Conservation (phyloP, 2,797 vertebrate species). For the Poeciliopsis gracilis region DNA sequence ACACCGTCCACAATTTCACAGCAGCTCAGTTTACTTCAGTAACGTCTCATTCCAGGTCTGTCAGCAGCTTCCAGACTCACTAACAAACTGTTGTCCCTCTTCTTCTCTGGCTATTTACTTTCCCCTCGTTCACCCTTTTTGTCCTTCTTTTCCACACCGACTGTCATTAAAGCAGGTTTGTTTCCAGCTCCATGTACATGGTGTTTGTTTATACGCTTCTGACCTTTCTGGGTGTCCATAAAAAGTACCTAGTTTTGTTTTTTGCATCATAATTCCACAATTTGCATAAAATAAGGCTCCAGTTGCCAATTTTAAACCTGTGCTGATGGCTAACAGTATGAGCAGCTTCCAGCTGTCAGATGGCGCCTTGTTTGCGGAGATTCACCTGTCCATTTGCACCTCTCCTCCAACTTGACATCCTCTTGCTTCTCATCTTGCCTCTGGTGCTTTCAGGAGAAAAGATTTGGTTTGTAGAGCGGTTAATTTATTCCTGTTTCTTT, state of each 20-base stretch:
- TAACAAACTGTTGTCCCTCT: constrained; percentile 38
- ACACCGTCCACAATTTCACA: constrained; percentile 56
- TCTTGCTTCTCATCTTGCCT: constrained; percentile 34
- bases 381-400: constrained; percentile 59
- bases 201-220: constrained; percentile 12
- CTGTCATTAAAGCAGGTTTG: constrained; percentile 12
- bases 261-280: constrained; percentile 23
- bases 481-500: constrained; percentile 74
- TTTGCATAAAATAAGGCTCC: constrained; percentile 58
- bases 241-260: constrained; percentile 29
- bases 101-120: constrained; percentile 31
- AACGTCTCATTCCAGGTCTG: constrained; percentile 57
- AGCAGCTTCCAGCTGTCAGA: constrained; percentile 61
- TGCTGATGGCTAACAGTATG: constrained; percentile 53
- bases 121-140: constrained; percentile 27
- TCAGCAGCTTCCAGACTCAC: constrained; percentile 57
- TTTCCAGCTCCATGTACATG: constrained; percentile 4
- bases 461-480: constrained; percentile 41
- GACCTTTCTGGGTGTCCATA: constrained; percentile 26
- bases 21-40: constrained; percentile 65
- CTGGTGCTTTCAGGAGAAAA: constrained; percentile 45
- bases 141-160: not conserved
- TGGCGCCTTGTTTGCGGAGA: constrained; percentile 51
- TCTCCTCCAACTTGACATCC: constrained; percentile 42
- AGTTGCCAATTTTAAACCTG: constrained; percentile 43